Conservation (phyloP, 1,140 invertebrate genomes). For the Euwallacea similis region DNA sequence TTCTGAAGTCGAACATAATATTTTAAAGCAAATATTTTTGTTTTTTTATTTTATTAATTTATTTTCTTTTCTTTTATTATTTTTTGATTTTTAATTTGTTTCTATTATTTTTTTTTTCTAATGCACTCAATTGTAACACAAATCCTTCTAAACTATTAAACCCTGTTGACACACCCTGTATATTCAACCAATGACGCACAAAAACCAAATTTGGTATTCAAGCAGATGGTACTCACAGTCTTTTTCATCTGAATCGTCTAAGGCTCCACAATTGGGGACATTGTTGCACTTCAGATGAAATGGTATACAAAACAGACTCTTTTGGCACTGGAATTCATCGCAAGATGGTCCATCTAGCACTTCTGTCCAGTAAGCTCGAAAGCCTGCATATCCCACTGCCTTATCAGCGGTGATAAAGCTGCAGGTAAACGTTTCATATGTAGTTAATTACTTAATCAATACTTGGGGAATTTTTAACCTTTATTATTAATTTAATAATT, state of each 20-base stretch:
- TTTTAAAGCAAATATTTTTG: neutral
- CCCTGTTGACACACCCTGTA: no score
- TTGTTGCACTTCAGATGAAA: constrained; percentile 75
- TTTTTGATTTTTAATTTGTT: no score
- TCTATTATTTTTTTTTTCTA: no score
- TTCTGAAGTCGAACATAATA: no score
- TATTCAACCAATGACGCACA: no score
- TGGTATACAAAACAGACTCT: constrained; percentile 78
- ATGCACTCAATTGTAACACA: no score
- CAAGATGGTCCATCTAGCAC: constrained; percentile 63
- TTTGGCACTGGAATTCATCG: constrained; percentile 67
- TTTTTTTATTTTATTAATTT: no score
- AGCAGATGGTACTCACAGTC: constrained; percentile 68
- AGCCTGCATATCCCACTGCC: constrained; percentile 79
- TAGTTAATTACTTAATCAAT: no score
- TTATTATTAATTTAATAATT: no score
- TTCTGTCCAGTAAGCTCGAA: constrained; percentile 89
- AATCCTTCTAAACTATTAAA: no score
- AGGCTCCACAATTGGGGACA: constrained; percentile 77
- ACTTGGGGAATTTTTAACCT: no score
- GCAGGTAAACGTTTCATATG: neutral
- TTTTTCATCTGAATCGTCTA: constrained; percentile 78
- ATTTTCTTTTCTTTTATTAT: no score
- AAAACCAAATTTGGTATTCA: neutral
- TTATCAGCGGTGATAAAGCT: constrained; percentile 82